Percentiles rank a stretch among this genome's conserved stretches.
Conservation (phyloP, 1,140 invertebrate species). For the Dendroctonus valens region DNA sequence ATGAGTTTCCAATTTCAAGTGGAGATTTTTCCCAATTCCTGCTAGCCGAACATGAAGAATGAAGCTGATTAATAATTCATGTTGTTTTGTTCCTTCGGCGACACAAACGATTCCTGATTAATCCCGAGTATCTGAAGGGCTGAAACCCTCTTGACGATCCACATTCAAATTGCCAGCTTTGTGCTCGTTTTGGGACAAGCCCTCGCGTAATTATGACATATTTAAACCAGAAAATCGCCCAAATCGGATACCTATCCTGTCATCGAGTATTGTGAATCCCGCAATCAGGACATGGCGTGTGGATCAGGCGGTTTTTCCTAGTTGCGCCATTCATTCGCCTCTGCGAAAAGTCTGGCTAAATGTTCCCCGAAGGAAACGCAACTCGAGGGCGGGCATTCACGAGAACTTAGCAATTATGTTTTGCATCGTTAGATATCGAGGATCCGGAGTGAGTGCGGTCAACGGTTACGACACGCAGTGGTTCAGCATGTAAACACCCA, state of each 20-base stretch:
- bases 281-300: conserved; percentile 13
- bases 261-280: conserved; percentile 11
- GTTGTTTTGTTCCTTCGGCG: too few relatives aligned
- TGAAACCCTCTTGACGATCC: too few relatives aligned
- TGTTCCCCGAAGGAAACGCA: conserved; percentile 1
- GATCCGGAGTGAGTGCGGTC: conserved; percentile 20
- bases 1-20: too few relatives aligned
- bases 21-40: too few relatives aligned
- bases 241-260: conserved; percentile 22
- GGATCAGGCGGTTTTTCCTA: conserved; percentile 17
- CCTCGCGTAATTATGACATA: conserved; percentile 12
- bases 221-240: conserved; percentile 14
- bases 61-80: too few relatives aligned
- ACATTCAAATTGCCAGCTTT: too few relatives aligned
- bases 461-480: conserved; percentile 15
- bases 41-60: too few relatives aligned
- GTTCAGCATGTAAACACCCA: not conserved
- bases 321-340: conserved; percentile 3
- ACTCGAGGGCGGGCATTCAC: conserved; percentile 2
- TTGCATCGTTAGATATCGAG: conserved; percentile 28
- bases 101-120: too few relatives aligned
- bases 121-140: too few relatives aligned
- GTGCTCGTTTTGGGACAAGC: not conserved
- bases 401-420: conserved; percentile 26
- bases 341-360: conserved; percentile 12